These are phyloP conservation scores for Cassiopea andromeda DNA, from an alignment of 30 jellyfish, hydroid and myxozoan genomes.

Conservation along the genomic window DNA sequence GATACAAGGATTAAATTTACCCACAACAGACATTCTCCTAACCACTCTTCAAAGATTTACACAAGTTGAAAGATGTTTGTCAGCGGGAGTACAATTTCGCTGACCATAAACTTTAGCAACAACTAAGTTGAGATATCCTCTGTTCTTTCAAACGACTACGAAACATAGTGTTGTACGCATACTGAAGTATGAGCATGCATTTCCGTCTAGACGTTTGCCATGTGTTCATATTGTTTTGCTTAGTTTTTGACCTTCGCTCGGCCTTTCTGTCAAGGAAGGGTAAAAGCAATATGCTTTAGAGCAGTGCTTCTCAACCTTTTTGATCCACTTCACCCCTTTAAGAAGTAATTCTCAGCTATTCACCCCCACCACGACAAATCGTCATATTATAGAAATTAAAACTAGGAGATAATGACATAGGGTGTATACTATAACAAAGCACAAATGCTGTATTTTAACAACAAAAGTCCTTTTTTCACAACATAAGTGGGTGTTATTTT, in stretches of 20 bases:
- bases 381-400: too few relatives aligned
- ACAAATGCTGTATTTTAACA: too few relatives aligned
- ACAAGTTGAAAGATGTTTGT: conserved; percentile 10
- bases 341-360: too few relatives aligned
- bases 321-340: too few relatives aligned
- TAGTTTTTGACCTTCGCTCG: neutral
- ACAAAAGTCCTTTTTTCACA: too few relatives aligned
- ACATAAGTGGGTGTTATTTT: too few relatives aligned
- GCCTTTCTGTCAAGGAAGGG: neutral
- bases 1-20: neutral
- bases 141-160: neutral
- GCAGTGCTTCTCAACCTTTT: too few relatives aligned
- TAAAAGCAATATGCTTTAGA: neutral
- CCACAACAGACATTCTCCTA: conserved; percentile 18
- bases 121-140: neutral
- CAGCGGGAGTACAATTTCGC: neutral
- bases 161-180: too few relatives aligned
- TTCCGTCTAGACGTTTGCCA: neutral
- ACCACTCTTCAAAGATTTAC: conserved; percentile 25
- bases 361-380: too few relatives aligned
- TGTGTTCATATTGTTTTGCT: neutral
- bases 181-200: too few relatives aligned
- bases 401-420: too few relatives aligned
- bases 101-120: neutral
- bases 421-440: too few relatives aligned